Evolutionary conservation across 2,113 vertebrate species (phyloP), one percentile per base, ranked within the genome.

Genomic region (Varanus salvator): DNA sequence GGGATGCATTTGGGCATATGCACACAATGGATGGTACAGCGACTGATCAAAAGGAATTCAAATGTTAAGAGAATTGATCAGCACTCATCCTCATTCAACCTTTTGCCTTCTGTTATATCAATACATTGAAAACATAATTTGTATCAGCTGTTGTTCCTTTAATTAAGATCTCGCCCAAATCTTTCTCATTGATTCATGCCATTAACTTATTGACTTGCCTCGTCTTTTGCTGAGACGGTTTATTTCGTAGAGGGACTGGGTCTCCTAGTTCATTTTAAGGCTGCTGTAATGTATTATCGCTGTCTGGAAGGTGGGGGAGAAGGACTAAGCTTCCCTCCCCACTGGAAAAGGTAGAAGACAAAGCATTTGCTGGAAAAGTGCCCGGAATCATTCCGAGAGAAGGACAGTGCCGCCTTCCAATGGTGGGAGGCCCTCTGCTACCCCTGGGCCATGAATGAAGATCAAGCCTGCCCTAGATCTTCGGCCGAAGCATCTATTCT

Each of bases 121-220:
- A 97, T 98, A 98, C 97, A 98, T 98, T 96, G 97, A 97, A 98
- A 99, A 98, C 96, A 96, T 97, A 97, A 98, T 98, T 99, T 99
- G 98, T 98, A 98, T 98, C 97, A 98, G 98, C 97, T 97, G 97
- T 97, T 98, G 98, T 98, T 98, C 98, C 98, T 98, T 98, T 98
- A 99, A 99, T 99, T 98, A 98, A 98, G 98, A 98, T 98, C 97
- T 98, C 96, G 96, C 95, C 95, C 95, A 97, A 97, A 98, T 98
- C 98, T 98, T 98, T 98, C 95, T 84, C 96, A 98, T 98, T 92
- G 98, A 99, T 98, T 97, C 90, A 94, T 97, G 96, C 96, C 97
- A 98, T 99, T 98, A 98, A 96, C 96, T 97, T 98, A 98, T 98
- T 93, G 98, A 99, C 95, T 87, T 84, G 84, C 68, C 91, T 97